These are phyloP conservation scores for Felis catus DNA, from an alignment of 2,113 vertebrate species.

Conservation along the genomic window F.catus_Fca126_mat1.0 CM031414.1:111139001-111139500, in stretches of 20 bases:
- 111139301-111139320: neutral
- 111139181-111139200: neutral
- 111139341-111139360: neutral
- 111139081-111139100: neutral
- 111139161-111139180: neutral
- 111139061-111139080: neutral
- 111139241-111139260: neutral
- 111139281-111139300: neutral
- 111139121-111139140: neutral
- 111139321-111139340: neutral
- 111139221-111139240: neutral
- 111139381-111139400: neutral
- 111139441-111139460: neutral
- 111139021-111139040: slow-evolving; percentile 10
- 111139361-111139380: neutral
- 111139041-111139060: neutral
- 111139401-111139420: neutral
- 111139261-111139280: neutral
- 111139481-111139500: neutral
- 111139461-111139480: neutral
- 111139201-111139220: neutral
- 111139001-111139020: neutral
- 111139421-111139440: neutral
- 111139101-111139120: neutral
- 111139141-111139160: neutral